Evolutionary conservation across 2,888 invertebrate species (phyloP), one percentile per base, ranked within the genome.

Genomic region (Melieria crassipennis): DNA sequence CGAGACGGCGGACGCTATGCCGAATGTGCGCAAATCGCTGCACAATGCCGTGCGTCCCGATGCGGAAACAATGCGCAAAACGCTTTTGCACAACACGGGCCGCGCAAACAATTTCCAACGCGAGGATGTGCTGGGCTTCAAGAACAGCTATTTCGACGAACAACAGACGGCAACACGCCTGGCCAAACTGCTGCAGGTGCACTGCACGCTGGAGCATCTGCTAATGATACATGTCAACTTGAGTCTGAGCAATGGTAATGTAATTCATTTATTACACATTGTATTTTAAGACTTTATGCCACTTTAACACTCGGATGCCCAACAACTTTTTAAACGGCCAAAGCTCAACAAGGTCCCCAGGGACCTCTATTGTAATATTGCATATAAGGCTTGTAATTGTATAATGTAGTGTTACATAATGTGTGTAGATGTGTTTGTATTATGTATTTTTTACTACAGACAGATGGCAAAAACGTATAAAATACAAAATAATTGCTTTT

Each of bases 191-290:
- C 77, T 84, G 16, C 86, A 86, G 78, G 81, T 86, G 9, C 87
- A 87, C 71, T 82, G 84, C 63, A 80, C 83, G 0, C 64, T 87
- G 67, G 87, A 87, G 72, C 87, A 87, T 76, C 73, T 87, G 9
- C 55, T 87, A 13, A 79, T 84, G 81, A 83, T 87, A 56, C 85
- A 87, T 68, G 80, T 81, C 1, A 78, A 87, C 76, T 77, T 87
- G 43, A 86, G 85, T 79, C 75, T 87, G 50, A 81, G 81, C 50
- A 83, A 80, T 73, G 81, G 86, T 86, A 67, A 72, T 4, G 13
- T 11, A 1, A 0, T 11, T 1, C 43, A 47, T n/a, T 55, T 7
- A 46, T 48, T 13, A 10, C 9, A 4, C 13, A 30, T 55, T 6
- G 11, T 64, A 4, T 42, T 9, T 9, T 13, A 5, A 42, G 5